Evolutionary conservation across 2,797 vertebrate genomes (phyloP).

Genomic region (Notolepis coatsorum): DNA sequence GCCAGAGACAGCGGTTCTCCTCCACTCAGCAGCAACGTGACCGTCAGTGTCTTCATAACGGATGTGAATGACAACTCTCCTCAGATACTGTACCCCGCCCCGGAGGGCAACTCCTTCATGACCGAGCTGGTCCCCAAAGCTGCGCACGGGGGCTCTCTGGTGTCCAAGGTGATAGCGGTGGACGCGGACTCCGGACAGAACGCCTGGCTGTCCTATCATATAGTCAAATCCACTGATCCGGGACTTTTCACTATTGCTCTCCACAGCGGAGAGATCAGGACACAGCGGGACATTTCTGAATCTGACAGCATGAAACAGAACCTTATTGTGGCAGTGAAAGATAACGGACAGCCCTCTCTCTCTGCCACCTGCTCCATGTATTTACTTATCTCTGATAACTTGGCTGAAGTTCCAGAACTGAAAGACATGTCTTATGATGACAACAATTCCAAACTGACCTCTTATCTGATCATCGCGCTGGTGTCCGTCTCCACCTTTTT

Average conservation of each 20-base stretch:
- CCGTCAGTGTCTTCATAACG: neutral
- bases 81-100: conserved; percentile 63
- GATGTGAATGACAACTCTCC: conserved; percentile 30
- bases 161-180: conserved; percentile 86
- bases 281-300: conserved; percentile 79
- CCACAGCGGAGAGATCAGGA: conserved; percentile 73
- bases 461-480: conserved; percentile 74
- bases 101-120: conserved; percentile 50
- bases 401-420: conserved; percentile 60
- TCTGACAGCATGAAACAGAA: conserved; percentile 82
- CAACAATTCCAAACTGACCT: conserved; percentile 56
- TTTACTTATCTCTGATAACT: conserved; percentile 65
- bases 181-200: conserved; percentile 88
- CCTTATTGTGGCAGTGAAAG: conserved; percentile 60
- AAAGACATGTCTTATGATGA: conserved; percentile 60
- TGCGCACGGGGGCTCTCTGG: conserved; percentile 66
- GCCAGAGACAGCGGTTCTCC: conserved; percentile 61
- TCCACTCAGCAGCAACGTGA: conserved; percentile 24
- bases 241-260: conserved; percentile 84
- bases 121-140: conserved; percentile 65
- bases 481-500: conserved; percentile 66
- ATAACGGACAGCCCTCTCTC: conserved; percentile 64
- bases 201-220: conserved; percentile 84
- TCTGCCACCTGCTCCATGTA: conserved; percentile 57
- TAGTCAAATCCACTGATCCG: conserved; percentile 83